A percentile compares a stretch with the other conserved stretches of the same genome.
These are phyloP conservation scores for Dermatemys mawii DNA, from an alignment of 2,113 vertebrate species.

Conservation along the genomic window DNA sequence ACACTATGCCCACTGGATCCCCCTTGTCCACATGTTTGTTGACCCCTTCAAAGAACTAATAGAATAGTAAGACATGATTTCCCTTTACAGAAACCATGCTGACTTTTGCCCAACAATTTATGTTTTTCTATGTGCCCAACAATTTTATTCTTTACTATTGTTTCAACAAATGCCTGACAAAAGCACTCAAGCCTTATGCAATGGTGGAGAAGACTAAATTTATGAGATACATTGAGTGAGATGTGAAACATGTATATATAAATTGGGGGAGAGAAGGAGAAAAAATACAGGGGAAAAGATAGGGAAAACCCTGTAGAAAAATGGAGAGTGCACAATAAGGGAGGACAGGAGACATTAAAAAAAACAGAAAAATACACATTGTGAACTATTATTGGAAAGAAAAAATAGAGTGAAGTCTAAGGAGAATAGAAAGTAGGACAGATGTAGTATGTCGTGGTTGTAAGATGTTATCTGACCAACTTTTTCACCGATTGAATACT, in stretches of 20 bases:
- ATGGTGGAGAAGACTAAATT: neutral
- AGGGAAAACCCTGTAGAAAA: neutral
- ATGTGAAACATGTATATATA: neutral
- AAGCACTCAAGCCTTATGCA: neutral
- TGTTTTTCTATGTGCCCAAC: too few relatives aligned
- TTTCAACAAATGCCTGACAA: neutral
- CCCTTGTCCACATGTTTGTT: too few relatives aligned
- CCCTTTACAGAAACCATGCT: too few relatives aligned
- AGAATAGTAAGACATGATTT: too few relatives aligned
- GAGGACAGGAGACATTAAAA: rapidly evolving
- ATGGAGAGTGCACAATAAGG: rapidly evolving
- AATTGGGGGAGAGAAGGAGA: neutral
- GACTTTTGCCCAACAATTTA: too few relatives aligned
- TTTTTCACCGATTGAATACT: neutral
- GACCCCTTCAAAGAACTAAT: too few relatives aligned
- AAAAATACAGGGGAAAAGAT: neutral
- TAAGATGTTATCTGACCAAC: neutral
- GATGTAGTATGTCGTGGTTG: neutral
- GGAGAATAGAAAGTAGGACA: neutral
- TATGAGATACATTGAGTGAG: neutral
- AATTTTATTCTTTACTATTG: too few relatives aligned
- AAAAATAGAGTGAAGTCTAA: neutral
- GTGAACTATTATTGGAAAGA: neutral
- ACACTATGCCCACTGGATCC: too few relatives aligned
- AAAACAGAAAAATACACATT: neutral